Percentiles rank a stretch among this genome's conserved stretches.
phyloP scores from a whole-genome alignment of 2,113 vertebrate genomes.

The Vulpes lagopus region DNA sequence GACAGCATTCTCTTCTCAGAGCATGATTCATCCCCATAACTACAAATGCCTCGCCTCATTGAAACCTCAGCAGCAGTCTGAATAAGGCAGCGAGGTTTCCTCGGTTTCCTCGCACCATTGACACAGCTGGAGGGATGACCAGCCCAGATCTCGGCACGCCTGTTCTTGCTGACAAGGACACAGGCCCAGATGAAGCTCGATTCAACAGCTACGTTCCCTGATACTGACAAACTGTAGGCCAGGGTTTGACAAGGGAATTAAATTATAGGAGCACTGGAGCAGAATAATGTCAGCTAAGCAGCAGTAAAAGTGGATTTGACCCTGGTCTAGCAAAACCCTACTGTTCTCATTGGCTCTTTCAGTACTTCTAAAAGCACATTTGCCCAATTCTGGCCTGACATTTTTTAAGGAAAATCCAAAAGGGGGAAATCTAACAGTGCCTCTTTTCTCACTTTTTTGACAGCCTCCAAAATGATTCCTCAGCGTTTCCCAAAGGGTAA shows the following conservation, averaged over 20 bases:
- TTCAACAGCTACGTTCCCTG: background rate
- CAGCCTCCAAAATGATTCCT: background rate
- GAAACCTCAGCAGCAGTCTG: background rate
- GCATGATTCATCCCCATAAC: background rate
- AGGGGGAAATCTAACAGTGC: background rate
- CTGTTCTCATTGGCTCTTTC: no score
- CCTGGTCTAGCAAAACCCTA: background rate
- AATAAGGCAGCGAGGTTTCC: background rate
- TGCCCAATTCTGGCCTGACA: background rate
- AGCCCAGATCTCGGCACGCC: background rate
- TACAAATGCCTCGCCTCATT: background rate
- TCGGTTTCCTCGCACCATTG: background rate
- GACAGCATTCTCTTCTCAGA: background rate
- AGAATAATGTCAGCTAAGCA: background rate
- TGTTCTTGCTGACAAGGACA: background rate
- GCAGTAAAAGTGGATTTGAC: background rate
- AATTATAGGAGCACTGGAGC: background rate
- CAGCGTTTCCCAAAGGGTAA: background rate
- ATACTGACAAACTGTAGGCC: background rate
- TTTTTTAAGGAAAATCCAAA: background rate
- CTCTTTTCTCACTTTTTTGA: background rate
- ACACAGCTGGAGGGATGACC: background rate
- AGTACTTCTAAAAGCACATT: background rate
- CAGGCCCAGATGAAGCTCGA: rapidly evolving
- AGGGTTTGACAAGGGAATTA: background rate